A percentile compares a stretch with the other conserved stretches of the same genome.
These are phyloP conservation scores for Tachina lurida DNA, from an alignment of 2,888 invertebrate species.

Conservation along the genomic window DNA sequence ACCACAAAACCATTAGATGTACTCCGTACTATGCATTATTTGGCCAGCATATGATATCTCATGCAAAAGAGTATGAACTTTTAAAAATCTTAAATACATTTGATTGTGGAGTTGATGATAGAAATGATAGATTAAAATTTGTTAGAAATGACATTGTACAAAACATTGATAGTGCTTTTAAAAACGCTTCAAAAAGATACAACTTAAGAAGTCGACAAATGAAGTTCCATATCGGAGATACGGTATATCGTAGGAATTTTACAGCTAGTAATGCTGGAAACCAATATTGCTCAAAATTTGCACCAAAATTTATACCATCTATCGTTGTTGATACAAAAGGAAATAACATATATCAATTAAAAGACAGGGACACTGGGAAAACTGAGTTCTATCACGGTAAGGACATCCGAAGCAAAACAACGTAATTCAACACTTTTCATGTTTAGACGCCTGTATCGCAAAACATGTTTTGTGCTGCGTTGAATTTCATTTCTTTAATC, in stretches of 20 bases:
- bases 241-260: no score
- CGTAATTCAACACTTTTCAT: no score
- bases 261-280: neutral
- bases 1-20: slow-evolving; percentile 39
- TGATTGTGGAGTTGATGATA: slow-evolving; percentile 5
- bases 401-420: no score
- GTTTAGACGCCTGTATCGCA: no score
- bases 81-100: slow-evolving; percentile 11
- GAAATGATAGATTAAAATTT: neutral
- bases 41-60: slow-evolving; percentile 50
- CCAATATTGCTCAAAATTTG: slow-evolving; percentile 12
- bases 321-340: slow-evolving; percentile 5
- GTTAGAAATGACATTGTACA: slow-evolving; percentile 10
- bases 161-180: slow-evolving; percentile 27
- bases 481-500: no score
- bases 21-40: slow-evolving; percentile 50
- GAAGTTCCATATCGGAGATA: neutral
- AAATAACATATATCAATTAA: neutral
- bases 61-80: slow-evolving; percentile 39
- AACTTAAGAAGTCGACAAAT: neutral
- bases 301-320: neutral
- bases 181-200: slow-evolving; percentile 3
- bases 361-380: neutral
- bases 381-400: no score
- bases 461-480: no score